Percentiles rank a stretch among this genome's conserved stretches.
Evolutionary conservation across 2,113 vertebrate species (phyloP).

Genomic region (Maccullochella peelii): DNA sequence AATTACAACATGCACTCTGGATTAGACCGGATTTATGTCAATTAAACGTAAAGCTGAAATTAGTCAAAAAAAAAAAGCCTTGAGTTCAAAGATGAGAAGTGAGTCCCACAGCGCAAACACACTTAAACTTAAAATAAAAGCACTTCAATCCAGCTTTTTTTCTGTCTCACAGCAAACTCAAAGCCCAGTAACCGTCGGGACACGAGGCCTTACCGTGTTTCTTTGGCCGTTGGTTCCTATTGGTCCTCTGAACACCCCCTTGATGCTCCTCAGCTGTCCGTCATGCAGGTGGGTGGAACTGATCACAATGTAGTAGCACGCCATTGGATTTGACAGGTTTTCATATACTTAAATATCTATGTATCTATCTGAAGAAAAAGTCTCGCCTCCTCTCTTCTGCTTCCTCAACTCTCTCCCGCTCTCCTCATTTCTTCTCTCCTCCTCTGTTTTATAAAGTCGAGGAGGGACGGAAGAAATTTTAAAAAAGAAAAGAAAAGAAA

Average conservation of each 20-base stretch:
- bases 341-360: slow-evolving; percentile 46
- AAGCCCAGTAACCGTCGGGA: not conserved
- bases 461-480: slow-evolving; percentile 9
- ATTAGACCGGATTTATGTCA: slow-evolving; percentile 11
- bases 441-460: slow-evolving; percentile 46
- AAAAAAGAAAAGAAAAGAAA: not conserved
- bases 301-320: slow-evolving; percentile 99
- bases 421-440: slow-evolving; percentile 34
- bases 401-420: slow-evolving; percentile 20
- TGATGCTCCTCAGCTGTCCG: slow-evolving; percentile 98
- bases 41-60: not conserved
- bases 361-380: not conserved
- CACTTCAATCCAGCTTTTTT: not conserved
- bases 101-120: not conserved
- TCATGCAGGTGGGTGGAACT: slow-evolving; percentile 97
- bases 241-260: slow-evolving; percentile 97
- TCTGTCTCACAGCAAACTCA: not conserved
- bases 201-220: slow-evolving; percentile 88
- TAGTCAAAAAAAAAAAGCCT: not conserved
- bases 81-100: not conserved
- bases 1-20: not conserved
- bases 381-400: slow-evolving; percentile 1
- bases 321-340: slow-evolving; percentile 86
- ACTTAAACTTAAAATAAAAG: slow-evolving; percentile 12
- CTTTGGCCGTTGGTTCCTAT: slow-evolving; percentile 90